Percentiles rank a stretch among this genome's conserved stretches.
These are phyloP conservation scores for Chymomyza caudatula DNA, from an alignment of 2,888 invertebrate genomes.

Conservation along the genomic window DNA sequence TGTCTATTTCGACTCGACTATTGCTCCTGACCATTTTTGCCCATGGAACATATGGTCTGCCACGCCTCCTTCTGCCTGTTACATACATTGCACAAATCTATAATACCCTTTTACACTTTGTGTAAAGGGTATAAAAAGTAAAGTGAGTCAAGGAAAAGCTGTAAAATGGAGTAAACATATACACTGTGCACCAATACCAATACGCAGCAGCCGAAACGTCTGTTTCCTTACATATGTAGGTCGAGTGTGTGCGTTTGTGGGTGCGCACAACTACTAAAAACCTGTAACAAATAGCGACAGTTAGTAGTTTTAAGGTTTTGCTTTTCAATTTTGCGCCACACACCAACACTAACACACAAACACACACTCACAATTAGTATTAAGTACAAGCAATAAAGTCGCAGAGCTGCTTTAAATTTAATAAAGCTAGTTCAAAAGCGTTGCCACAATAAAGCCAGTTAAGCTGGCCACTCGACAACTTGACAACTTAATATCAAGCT, in stretches of 20 bases:
- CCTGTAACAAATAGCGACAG: slow-evolving; percentile 47
- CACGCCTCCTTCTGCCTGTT: too few relatives aligned
- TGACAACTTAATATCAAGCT: slow-evolving; percentile 60
- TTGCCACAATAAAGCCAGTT: neutral
- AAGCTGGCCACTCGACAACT: slow-evolving; percentile 13
- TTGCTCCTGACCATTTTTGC: too few relatives aligned
- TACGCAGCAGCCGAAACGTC: neutral
- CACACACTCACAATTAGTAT: neutral
- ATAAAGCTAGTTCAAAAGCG: neutral
- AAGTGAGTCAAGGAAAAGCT: neutral
- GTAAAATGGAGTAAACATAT: neutral
- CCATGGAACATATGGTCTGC: too few relatives aligned
- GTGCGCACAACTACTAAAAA: neutral
- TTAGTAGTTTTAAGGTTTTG: slow-evolving; percentile 23
- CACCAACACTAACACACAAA: slow-evolving; percentile 3
- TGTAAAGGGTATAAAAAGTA: too few relatives aligned
- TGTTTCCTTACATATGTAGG: neutral
- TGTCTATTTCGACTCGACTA: too few relatives aligned
- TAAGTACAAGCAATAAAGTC: neutral
- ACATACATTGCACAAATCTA: too few relatives aligned
- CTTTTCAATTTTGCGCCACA: neutral
- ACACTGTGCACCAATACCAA: neutral
- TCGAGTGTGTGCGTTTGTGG: neutral
- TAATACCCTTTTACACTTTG: too few relatives aligned
- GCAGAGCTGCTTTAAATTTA: neutral